A percentile compares a stretch with the other conserved stretches of the same genome.
phyloP scores from a whole-genome alignment of 2,797 vertebrate species.

The Tolypeutes matacus region DNA sequence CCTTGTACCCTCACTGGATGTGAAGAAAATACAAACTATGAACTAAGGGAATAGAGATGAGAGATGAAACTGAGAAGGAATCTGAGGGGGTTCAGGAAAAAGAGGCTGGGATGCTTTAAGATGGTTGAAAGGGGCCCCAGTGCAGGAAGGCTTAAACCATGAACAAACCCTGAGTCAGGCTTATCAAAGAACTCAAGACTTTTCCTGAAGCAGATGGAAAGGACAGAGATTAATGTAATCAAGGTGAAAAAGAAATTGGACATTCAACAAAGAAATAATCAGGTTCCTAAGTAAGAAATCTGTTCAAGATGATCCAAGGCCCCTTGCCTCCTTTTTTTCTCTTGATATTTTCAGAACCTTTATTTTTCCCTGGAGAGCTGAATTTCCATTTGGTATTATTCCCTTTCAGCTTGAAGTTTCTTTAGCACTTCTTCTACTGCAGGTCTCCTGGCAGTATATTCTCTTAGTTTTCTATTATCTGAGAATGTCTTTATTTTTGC shows the following conservation, averaged over 20 bases:
- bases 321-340: background rate
- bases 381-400: background rate
- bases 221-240: accelerated
- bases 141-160: background rate
- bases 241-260: background rate
- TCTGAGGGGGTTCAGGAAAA: background rate
- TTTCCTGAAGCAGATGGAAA: background rate
- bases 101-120: too few relatives aligned
- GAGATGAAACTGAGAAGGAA: background rate
- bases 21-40: background rate
- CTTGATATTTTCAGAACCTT: background rate
- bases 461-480: background rate
- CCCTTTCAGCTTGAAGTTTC: background rate
- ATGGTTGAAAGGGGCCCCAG: background rate
- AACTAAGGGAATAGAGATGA: background rate
- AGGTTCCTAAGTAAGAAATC: background rate
- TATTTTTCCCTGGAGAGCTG: background rate
- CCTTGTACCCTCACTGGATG: background rate
- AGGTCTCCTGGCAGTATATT: background rate
- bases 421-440: background rate
- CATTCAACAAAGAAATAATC: background rate
- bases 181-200: background rate
- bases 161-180: accelerated
- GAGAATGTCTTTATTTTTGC: background rate
- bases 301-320: background rate